Percentiles rank a stretch among this genome's conserved stretches.
These are phyloP conservation scores for Anolis carolinensis DNA, from an alignment of 2,113 vertebrate genomes.

Conservation along the genomic window DNA sequence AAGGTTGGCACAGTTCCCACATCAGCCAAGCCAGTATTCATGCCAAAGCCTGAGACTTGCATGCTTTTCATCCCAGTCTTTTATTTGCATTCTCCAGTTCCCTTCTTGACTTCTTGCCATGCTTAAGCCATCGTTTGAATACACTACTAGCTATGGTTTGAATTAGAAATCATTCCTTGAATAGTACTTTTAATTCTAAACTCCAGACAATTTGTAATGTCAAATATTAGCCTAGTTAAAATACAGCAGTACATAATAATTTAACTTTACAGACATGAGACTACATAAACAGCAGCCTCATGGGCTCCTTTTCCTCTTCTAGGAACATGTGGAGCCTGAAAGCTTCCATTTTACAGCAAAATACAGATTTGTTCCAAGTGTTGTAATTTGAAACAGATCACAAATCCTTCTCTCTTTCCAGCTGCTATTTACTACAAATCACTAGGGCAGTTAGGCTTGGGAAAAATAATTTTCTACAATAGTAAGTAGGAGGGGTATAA, in stretches of 20 bases:
- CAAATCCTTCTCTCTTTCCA: not conserved
- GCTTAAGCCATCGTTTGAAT: not conserved
- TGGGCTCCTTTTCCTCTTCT: too few relatives aligned
- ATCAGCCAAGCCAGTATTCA: not conserved
- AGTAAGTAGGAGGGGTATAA: too few relatives aligned
- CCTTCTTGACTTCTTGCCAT: not conserved
- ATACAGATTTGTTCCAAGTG: not conserved
- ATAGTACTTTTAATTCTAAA: not conserved
- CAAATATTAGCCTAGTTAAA: not conserved
- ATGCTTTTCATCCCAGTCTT: not conserved
- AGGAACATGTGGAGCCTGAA: too few relatives aligned
- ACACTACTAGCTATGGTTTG: not conserved
- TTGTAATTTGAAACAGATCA: not conserved
- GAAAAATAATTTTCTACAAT: too few relatives aligned
- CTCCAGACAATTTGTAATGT: not conserved
- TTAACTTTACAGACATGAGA: not conserved
- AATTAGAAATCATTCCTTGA: not conserved
- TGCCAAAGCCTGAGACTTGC: not conserved
- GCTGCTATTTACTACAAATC: not conserved
- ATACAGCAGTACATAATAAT: not conserved
- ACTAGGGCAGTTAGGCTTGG: too few relatives aligned
- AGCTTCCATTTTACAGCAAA: too few relatives aligned
- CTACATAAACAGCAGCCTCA: not conserved
- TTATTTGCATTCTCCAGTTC: not conserved
- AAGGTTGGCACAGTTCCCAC: not conserved